These are phyloP conservation scores for Pocillopora verrucosa DNA, from an alignment of 64 coral and sea anemone species.

Conservation along the genomic window DNA sequence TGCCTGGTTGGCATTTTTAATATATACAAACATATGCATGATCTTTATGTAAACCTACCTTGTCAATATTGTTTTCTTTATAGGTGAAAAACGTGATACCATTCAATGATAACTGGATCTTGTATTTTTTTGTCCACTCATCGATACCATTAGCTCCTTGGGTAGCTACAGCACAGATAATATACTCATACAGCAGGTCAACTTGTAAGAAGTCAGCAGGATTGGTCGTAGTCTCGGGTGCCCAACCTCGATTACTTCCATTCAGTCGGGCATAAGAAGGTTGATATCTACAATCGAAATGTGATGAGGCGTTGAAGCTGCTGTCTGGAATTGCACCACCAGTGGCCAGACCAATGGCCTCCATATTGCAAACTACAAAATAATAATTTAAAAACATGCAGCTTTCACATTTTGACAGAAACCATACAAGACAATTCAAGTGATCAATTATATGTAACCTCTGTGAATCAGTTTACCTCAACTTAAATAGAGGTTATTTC, in stretches of 20 bases:
- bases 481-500: too few relatives aligned
- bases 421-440: too few relatives aligned
- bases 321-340: not conserved
- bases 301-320: not conserved
- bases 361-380: not conserved
- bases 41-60: not conserved
- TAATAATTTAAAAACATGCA: not conserved
- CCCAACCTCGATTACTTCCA: not conserved
- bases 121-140: not conserved
- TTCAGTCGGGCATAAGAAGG: not conserved
- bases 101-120: not conserved
- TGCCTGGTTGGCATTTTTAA: too few relatives aligned
- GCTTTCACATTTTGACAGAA: too few relatives aligned
- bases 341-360: not conserved
- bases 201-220: slow-evolving; percentile 2
- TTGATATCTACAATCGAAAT: not conserved
- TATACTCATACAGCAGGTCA: not conserved
- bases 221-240: not conserved
- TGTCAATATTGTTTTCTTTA: not conserved
- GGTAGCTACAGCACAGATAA: slow-evolving; percentile 23
- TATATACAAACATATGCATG: too few relatives aligned
- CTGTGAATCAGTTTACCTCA: not conserved
- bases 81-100: not conserved
- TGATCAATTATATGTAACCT: not conserved
- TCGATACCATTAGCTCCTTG: slow-evolving; percentile 8